A percentile compares a stretch with the other conserved stretches of the same genome.
Evolutionary conservation across 2,888 invertebrate species (phyloP).

Genomic region (Eupeodes latifasciatus): DNA sequence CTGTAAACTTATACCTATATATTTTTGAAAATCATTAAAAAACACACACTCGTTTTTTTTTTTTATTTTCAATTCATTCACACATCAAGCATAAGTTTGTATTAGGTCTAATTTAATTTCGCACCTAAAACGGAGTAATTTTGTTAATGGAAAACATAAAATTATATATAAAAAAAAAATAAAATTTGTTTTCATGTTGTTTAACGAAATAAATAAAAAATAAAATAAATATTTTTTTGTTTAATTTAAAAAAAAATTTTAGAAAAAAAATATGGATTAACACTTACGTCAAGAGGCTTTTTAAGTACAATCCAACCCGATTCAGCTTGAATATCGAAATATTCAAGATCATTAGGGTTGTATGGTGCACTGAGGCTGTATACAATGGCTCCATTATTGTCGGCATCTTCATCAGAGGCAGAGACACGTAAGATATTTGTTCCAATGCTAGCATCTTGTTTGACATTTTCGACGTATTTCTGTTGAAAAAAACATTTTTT

Average conservation of each 20-base stretch:
- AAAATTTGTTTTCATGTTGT: slow-evolving; percentile 28
- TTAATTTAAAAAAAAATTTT: slow-evolving; percentile 25
- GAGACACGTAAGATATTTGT: slow-evolving; percentile 97
- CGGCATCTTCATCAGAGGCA: slow-evolving; percentile 98
- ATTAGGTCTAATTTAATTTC: slow-evolving; percentile 17
- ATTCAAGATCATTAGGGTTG: slow-evolving; percentile 95
- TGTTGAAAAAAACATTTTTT: slow-evolving; percentile 84
- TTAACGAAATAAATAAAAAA: slow-evolving; percentile 1
- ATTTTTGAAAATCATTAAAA: slow-evolving; percentile 30
- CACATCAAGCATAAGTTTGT: slow-evolving; percentile 43
- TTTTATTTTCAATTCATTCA: slow-evolving; percentile 59
- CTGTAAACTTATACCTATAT: slow-evolving; percentile 64
- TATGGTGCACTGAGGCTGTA: slow-evolving; percentile 95
- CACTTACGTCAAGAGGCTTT: slow-evolving; percentile 98
- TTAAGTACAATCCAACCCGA: slow-evolving; percentile 98
- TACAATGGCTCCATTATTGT: slow-evolving; percentile 97
- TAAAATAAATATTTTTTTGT: not conserved
- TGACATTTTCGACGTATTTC: slow-evolving; percentile 98
- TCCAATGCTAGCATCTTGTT: slow-evolving; percentile 97
- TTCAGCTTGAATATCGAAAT: slow-evolving; percentile 98
- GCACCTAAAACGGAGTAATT: slow-evolving; percentile 56
- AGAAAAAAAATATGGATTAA: slow-evolving; percentile 78
- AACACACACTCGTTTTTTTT: slow-evolving; percentile 15
- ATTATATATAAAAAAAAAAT: slow-evolving; percentile 44
- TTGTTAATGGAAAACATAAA: slow-evolving; percentile 67